Base-by-base conservation (phyloP, 2,797 vertebrate genomes). In the Sebastes nivosus region DNA sequence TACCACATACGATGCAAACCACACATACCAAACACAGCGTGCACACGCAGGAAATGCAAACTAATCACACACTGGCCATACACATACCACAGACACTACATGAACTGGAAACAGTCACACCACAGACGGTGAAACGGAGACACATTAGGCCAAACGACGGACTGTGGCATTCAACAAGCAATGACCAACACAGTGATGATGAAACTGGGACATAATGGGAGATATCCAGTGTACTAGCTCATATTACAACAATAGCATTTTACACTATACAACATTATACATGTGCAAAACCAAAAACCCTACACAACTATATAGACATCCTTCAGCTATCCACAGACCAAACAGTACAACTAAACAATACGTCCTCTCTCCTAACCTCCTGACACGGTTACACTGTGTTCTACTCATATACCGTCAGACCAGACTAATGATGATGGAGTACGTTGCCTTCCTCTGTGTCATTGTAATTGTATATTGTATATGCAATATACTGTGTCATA, bases 101-200 rank as follows among this genome's bases (percentile, higher is more conserved):
- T 4, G 64, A 85, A 36, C 82, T 77, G 78, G 83, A 92, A 22
- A 59, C 73, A 1, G 76, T 83, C 73, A 93, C 95, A 34, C 94
- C 79, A 13, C 89, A 86, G 38, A 75, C 58, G 0, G 54, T 82
- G 25, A 77, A 71, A 34, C 86, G 81, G 63, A 90, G 77, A 92
- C 91, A 73, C 89, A 94, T 93, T 14, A 94, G 95, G 92, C 92
- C 96, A 73, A 95, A 68, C 0, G 14, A 61, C 2, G 6, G 25
- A n/a, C 64, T 27, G 25, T 60, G n/a, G 66, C 36, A 77, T 68
- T 81, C 75, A 52, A 55, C 67, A 16, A 81, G 67, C 52, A 82
- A 42, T 2, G 76, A 72, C 34, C 34, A 20, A 60, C 64, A 77
- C 54, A 76, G 50, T 9, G 24, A 73, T 1, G 80, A 87, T 29